A percentile compares a stretch with the other conserved stretches of the same genome.
These are phyloP conservation scores for Paracanthobrama guichenoti DNA, from an alignment of 2,113 vertebrate genomes.

Conservation along the genomic window DNA sequence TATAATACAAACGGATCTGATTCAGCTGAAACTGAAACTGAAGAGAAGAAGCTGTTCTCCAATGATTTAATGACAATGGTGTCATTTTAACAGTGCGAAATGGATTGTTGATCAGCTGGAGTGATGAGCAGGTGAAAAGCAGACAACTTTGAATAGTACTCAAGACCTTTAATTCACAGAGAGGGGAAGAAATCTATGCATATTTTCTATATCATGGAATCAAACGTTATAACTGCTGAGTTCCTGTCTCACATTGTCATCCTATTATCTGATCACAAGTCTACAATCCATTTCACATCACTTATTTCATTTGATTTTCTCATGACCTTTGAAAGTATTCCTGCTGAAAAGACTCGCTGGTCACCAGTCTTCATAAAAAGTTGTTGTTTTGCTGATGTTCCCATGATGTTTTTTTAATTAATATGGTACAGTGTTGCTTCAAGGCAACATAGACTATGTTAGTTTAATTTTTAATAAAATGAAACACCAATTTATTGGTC, in stretches of 20 bases:
- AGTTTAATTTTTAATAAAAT: too few relatives aligned
- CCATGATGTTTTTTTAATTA: background rate
- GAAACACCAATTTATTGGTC: too few relatives aligned
- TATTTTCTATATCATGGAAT: background rate
- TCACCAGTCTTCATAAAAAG: background rate
- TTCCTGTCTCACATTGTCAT: background rate
- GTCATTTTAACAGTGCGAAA: background rate
- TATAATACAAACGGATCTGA: background rate
- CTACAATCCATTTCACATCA: background rate
- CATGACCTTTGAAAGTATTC: background rate
- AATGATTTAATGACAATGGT: background rate
- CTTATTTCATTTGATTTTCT: background rate
- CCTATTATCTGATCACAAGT: background rate
- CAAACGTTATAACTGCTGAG: background rate
- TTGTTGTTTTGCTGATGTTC: background rate
- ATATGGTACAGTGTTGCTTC: too few relatives aligned
- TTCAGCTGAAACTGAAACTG: background rate
- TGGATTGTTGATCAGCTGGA: background rate
- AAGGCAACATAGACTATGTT: too few relatives aligned
- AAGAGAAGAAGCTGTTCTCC: background rate
- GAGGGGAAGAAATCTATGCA: background rate
- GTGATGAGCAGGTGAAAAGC: slow-evolving; percentile 16
- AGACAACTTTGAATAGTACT: background rate
- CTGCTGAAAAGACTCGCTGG: background rate
- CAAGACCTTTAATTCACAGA: background rate